Base-by-base conservation (phyloP, 2,113 vertebrate species). In the Rhipidura dahli region DNA sequence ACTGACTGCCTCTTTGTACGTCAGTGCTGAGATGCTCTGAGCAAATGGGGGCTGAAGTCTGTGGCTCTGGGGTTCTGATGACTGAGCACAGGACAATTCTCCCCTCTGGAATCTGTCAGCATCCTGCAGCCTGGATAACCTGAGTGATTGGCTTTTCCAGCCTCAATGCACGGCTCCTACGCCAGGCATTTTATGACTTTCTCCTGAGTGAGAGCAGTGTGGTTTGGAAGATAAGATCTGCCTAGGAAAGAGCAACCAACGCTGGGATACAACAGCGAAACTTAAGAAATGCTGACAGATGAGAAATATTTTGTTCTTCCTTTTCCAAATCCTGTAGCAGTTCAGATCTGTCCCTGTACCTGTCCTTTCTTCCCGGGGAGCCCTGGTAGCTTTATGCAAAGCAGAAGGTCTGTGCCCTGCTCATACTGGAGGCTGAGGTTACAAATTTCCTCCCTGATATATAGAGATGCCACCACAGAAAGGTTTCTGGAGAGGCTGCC, bases 191-290 rank as follows among this genome's bases (percentile, higher is more conserved):
- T 70, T 24, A 47, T 77, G 78, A 51, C 63, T 79, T 53, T 54
- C 66, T 47, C 84, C 73, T 31, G 71, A 88, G 63, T 8, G 63
- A 93, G 90, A 86, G 85, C 27, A 5, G 0, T 37, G 92, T 56
- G 92, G 83, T 88, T 90, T 94, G 64, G 54, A 42, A 94, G 93
- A 96, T 86, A 96, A 94, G 59, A 97, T 96, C 93, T 64, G 42
- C 33, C 54, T 53, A 24, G 35, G 68, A 63, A 89, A 80, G 84
- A 83, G 73, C 87, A 86, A 59, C 90, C 89, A 83, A 15, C 13
- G 27, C 75, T 66, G 89, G 82, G 47, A n/a, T 44, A 24, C 7
- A 82, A 90, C 78, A 91, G 85, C 0, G 4, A 94, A 91, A 96
- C 78, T 90, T 27, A 12, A 77, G 63, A 91, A 96, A 82, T 35